phyloP scores from a whole-genome alignment of 2,113 vertebrate species.

The Motacilla tschutschensis region DNA sequence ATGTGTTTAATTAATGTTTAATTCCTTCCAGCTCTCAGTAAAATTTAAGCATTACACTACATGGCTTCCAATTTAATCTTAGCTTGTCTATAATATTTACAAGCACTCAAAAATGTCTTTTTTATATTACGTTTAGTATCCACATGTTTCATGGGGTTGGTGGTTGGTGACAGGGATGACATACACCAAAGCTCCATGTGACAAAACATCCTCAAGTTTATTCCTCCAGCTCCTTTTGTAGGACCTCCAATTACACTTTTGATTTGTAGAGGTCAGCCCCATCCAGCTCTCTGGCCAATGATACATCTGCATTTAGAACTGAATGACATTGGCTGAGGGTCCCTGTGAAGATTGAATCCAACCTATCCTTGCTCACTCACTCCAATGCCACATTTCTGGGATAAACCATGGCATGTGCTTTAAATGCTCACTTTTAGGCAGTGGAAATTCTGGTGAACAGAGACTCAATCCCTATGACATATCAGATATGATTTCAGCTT shows the following conservation, averaged over 20 bases:
- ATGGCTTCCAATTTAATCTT: neutral
- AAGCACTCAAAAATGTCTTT: neutral
- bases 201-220: neutral
- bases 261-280: neutral
- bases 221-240: neutral
- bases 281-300: neutral
- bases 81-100: neutral
- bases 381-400: neutral
- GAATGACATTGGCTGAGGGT: neutral
- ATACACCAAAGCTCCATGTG: neutral
- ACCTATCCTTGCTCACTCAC: neutral
- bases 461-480: rapidly evolving
- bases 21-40: neutral
- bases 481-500: neutral
- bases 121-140: neutral
- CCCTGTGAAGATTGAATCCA: neutral
- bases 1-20: neutral
- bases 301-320: neutral
- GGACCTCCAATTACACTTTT: neutral
- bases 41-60: neutral
- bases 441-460: neutral
- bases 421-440: neutral
- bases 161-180: neutral
- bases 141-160: neutral
- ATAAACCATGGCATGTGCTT: neutral